Conservation (phyloP, 2,797 vertebrate species). For the Scolopax rusticola region DNA sequence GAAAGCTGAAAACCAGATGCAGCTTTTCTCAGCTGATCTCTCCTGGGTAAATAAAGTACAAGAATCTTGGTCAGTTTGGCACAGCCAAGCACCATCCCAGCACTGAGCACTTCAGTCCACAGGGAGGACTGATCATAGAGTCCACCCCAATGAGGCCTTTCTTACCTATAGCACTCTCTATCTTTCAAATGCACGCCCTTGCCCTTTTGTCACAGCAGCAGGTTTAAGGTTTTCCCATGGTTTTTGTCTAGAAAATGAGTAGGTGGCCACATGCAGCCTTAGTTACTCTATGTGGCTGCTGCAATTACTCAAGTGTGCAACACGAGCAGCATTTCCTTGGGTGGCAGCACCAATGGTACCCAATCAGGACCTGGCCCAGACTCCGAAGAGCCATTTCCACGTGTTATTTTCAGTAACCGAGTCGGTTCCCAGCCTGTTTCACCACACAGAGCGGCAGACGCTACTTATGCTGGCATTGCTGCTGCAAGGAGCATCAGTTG, state of each 20-base stretch:
- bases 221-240: neutral
- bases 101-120: neutral
- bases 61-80: neutral
- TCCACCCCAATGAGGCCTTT: neutral
- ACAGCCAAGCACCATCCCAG: neutral
- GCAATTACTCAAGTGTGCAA: accelerated
- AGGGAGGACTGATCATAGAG: neutral
- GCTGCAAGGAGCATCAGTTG: neutral
- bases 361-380: neutral
- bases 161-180: too few species aligned
- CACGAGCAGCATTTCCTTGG: neutral
- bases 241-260: neutral
- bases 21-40: neutral
- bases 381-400: neutral
- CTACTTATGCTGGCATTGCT: neutral
- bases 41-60: neutral
- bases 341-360: accelerated
- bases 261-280: neutral
- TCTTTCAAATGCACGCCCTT: accelerated
- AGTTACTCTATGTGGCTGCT: neutral
- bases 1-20: neutral
- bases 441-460: neutral
- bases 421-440: neutral
- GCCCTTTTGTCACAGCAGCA: neutral
- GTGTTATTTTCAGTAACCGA: neutral